phyloP scores from a whole-genome alignment of 2,797 vertebrate species.

The Trichosurus vulpecula region DNA sequence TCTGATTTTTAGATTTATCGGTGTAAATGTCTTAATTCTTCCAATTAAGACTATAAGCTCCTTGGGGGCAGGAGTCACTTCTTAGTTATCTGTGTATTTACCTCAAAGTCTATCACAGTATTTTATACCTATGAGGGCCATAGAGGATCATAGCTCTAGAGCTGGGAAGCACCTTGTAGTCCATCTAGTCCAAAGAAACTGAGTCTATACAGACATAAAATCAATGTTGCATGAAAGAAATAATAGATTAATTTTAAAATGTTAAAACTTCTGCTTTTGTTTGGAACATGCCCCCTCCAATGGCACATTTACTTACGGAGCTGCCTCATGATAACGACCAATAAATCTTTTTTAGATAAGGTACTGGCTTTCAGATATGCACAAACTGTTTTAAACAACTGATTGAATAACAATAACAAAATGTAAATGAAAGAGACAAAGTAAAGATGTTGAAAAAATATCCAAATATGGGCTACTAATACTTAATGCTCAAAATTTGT shows the following conservation, averaged over 20 bases:
- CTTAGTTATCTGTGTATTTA: not conserved
- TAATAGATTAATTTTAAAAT: not conserved
- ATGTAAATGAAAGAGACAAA: not conserved
- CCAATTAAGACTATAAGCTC: not conserved
- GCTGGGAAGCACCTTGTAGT: not conserved
- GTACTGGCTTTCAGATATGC: conserved; percentile 5
- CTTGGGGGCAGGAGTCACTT: not conserved
- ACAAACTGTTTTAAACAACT: not conserved
- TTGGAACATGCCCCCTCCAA: conserved; percentile 29
- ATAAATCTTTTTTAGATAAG: conserved; percentile 49
- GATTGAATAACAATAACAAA: not conserved
- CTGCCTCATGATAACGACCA: conserved; percentile 42
- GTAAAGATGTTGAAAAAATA: not conserved
- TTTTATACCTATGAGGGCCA: not conserved
- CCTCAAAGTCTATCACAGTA: not conserved
- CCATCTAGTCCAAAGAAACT: not conserved
- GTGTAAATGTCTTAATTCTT: not conserved
- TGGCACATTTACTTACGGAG: conserved; percentile 12
- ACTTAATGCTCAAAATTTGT: conserved; percentile 12
- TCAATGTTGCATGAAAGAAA: not conserved
- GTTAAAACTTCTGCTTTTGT: conserved; percentile 8
- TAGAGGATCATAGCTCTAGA: not conserved
- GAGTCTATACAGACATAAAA: not conserved
- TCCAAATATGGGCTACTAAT: not conserved
- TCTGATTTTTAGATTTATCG: not conserved